Evolutionary conservation across 2,888 invertebrate species (phyloP), one percentile per base, ranked within the genome.

Genomic region (Tipula helvola): DNA sequence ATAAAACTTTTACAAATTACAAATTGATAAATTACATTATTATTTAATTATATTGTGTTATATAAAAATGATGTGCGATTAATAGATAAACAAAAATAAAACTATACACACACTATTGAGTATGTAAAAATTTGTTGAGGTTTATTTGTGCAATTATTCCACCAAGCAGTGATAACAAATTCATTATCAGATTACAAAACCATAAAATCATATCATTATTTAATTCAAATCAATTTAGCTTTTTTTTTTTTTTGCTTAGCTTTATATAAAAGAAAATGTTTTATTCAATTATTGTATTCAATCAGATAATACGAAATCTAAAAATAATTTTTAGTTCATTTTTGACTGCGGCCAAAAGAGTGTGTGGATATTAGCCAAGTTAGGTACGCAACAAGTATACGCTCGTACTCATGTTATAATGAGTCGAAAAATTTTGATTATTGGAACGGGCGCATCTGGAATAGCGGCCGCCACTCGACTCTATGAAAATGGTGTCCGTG

Each of bases 401-500:
- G 28, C 28, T 28, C 2, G 2, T 28, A 28, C 28, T 28, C 28
- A 28, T 28, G 2, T 28, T 28, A 87, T 13, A 83, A 88, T 88
- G 88, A 86, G 87, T 41, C 85, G 90, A 2, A 90, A 90, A 83
- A 89, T 92, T 87, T 89, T 91, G 5, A 88, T 92, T 13, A 89
- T 92, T 18, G 92, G 92, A 0, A 91, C 92, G 5, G 92, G 92
- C 16, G 88, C 91, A 0, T 88, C 92, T 1, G 92, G 92, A 18
- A 90, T 92, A 28, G 91, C 92, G 0, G 90, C 92, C 0, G 91
- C 90, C 3, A 90, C 91, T 0, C 90, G 90, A 36, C 89, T 93
- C 0, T 86, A 91, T 5, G 90, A 91, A 86, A 89, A 89, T 83
- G 92, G 92, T 5, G 90, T 92, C 84, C 89, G 89, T 36, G 90